These are phyloP conservation scores for Julus scanicus DNA, from an alignment of 2,888 invertebrate species.

Conservation along the genomic window DNA sequence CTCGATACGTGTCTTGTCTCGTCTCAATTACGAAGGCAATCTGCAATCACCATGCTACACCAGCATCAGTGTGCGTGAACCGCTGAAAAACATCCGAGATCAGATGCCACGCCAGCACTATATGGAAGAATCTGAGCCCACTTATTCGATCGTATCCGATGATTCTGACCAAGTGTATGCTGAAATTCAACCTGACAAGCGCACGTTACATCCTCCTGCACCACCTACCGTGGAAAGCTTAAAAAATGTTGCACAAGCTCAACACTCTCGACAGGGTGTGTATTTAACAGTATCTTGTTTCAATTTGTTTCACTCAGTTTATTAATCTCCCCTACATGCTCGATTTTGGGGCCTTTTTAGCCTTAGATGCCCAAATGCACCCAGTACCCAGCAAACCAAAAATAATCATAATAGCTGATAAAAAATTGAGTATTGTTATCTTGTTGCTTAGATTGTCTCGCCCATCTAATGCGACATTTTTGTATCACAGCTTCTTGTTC, in stretches of 20 bases:
- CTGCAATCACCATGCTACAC: background rate
- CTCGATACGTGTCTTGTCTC: background rate
- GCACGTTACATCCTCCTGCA: constrained; percentile 57
- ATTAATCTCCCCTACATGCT: too few relatives aligned
- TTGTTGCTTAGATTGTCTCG: too few relatives aligned
- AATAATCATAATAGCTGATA: too few relatives aligned
- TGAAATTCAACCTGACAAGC: constrained; percentile 60
- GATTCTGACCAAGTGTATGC: constrained; percentile 60
- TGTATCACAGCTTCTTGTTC: constrained; percentile 48
- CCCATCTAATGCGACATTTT: background rate
- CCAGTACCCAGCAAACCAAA: too few relatives aligned
- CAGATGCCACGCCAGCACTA: background rate
- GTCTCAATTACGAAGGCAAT: constrained; percentile 24
- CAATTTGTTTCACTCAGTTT: background rate
- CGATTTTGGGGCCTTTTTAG: too few relatives aligned
- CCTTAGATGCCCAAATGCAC: too few relatives aligned
- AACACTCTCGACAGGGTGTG: constrained; percentile 60
- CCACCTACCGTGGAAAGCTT: constrained; percentile 61
- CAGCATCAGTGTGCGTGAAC: constrained; percentile 53
- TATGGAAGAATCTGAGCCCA: constrained; percentile 57
- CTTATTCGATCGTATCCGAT: constrained; percentile 59
- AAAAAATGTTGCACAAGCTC: constrained; percentile 60
- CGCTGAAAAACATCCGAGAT: background rate
- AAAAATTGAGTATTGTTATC: too few relatives aligned
- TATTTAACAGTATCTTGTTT: background rate